Base-by-base conservation (phyloP, 2,113 vertebrate genomes). In the Oplegnathus fasciatus region DNA sequence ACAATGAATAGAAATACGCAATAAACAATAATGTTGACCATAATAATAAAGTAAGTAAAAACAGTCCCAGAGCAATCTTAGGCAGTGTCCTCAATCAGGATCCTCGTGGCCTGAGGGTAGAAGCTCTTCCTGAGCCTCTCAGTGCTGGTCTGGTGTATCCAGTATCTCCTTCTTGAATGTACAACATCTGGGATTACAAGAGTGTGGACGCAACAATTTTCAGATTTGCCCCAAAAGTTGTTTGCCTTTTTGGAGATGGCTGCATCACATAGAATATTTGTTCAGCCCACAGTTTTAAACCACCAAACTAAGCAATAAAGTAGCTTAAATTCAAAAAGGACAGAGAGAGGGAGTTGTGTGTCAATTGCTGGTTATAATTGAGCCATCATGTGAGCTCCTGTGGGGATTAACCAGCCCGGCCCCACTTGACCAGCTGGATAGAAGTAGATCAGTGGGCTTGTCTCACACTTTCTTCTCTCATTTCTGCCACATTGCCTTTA, bases 331-430 rank as follows among this genome's bases (percentile, higher is more conserved):
- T 84, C 20, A 68, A 50, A 75, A n/a, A 46, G 22, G 14, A 67
- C 32, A 73, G 70, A 58, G 44, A 69, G 52, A 54, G 46, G 46
- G 37, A 77, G 64, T 37, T 50, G 17, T 64, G 67, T 70, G 66
- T 84, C 80, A 60, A 70, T 86, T 71, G 79, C 69, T 78, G 32
- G 73, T 66, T 67, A 68, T 89, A 89, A 91, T 82, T 80, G 82
- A 81, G 62, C 44, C 66, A 68, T 92, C 75, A 76, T 75, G 28
- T 44, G 68, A 87, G 74, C 80, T 84, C 78, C 78, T 54, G 74
- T 50, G 78, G 70, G 85, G 83, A 86, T 91, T 90, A 75, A 73
- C 71, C 76, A 89, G 40, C 83, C 75, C 17, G 9, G 69, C 77
- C 75, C 71, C 78, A 80, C 60, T 74, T 87, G 84, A 92, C 79